These are phyloP conservation scores for Gadus macrocephalus DNA, from an alignment of 2,113 vertebrate species.

Conservation along the genomic window DNA sequence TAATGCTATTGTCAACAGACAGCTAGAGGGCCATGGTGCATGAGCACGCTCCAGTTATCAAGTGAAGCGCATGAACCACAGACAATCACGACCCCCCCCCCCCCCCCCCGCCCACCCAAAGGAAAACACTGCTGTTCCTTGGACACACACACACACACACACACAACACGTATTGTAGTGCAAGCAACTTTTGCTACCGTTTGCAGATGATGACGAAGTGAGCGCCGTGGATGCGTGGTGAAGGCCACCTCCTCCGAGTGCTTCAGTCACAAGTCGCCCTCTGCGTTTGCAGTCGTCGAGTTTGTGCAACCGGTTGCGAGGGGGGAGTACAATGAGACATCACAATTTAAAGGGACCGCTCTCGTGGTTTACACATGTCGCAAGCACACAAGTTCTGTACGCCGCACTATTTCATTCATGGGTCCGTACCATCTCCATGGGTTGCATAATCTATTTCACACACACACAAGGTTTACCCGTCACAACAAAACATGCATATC, in stretches of 20 bases:
- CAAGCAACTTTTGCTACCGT: too few species aligned
- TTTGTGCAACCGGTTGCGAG: neutral
- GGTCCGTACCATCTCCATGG: too few species aligned
- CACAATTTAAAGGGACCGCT: neutral
- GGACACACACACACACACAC: neutral
- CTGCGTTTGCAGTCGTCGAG: neutral
- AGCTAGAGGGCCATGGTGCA: slow-evolving; percentile 52
- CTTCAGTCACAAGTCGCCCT: too few species aligned
- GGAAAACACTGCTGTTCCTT: neutral
- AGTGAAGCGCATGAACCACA: slow-evolving; percentile 48
- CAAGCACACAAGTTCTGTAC: neutral
- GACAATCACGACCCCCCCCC: slow-evolving; percentile 59
- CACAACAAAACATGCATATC: too few species aligned
- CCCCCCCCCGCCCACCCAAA: slow-evolving; percentile 24
- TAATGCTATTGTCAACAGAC: slow-evolving; percentile 48
- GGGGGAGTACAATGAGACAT: too few species aligned
- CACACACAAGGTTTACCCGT: too few species aligned
- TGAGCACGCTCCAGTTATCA: slow-evolving; percentile 71
- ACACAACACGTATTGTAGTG: neutral
- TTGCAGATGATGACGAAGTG: too few species aligned
- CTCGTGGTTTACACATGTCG: neutral
- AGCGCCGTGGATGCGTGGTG: too few species aligned
- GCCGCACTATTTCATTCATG: neutral
- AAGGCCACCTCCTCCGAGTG: too few species aligned
- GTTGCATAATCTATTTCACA: too few species aligned